Percentiles rank a stretch among this genome's conserved stretches.
Conservation (phyloP, 2,888 invertebrate genomes). For the Iselma pallidipennis region DNA sequence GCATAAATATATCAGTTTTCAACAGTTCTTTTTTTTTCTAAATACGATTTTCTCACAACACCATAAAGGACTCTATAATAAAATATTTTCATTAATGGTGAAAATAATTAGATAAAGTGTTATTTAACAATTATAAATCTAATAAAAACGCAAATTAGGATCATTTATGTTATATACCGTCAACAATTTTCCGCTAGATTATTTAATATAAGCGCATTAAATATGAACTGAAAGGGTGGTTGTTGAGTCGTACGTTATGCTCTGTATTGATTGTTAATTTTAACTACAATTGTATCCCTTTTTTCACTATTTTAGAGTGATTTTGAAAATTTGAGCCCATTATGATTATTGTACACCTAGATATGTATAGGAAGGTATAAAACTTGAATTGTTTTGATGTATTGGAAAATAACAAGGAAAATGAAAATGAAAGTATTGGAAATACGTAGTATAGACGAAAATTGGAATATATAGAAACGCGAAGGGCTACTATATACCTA, state of each 20-base stretch:
- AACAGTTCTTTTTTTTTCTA: too few relatives aligned
- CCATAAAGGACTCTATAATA: too few relatives aligned
- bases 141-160: not conserved
- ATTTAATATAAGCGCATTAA: constrained; percentile 53
- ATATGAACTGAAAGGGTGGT: constrained; percentile 46
- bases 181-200: constrained; percentile 53
- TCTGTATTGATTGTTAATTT: not conserved
- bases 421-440: not conserved
- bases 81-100: too few relatives aligned
- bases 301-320: too few relatives aligned
- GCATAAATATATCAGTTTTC: not conserved
- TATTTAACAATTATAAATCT: not conserved
- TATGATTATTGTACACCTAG: too few relatives aligned
- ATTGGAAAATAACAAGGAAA: not conserved
- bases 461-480: constrained; percentile 9
- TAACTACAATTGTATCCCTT: too few relatives aligned
- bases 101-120: too few relatives aligned
- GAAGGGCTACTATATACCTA: constrained; percentile 8
- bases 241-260: constrained; percentile 33
- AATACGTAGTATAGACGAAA: not conserved
- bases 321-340: too few relatives aligned
- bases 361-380: too few relatives aligned
- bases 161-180: constrained; percentile 29
- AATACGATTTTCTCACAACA: too few relatives aligned
- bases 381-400: too few relatives aligned